Evolutionary conservation across 2,888 invertebrate species (phyloP), one percentile per base, ranked within the genome.

Genomic region (Dasysyrphus albostriatus): DNA sequence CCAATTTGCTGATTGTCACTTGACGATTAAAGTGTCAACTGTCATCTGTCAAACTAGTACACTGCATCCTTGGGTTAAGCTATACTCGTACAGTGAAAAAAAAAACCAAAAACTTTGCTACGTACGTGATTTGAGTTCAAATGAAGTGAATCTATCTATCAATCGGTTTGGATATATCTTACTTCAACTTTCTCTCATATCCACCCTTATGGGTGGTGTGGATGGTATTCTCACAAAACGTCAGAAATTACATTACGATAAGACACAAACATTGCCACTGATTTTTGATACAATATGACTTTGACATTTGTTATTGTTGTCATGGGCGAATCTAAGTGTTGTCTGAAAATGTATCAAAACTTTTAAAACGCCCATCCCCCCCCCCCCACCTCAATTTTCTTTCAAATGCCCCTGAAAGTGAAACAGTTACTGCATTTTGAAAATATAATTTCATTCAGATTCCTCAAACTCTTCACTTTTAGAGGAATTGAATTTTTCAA

Each of bases 21-120:
- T 58, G 76, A 65, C 61, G 63, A 76, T 70, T 76, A 82, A 76
- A 34, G 70, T 81, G 73, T 77, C 80, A 80, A 84, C 76, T 80
- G 80, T 77, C 75, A 76, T 80, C 81, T 84, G 81, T 81, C 84
- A 72, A 67, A 29, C 54, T 59, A 39, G 37, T 24, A n/a, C 70
- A n/a, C n/a, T 65, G 42, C 74, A 82, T 80, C 75, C 75, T 65
- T 65, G 65, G 49, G 59, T 73, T 59, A 37, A 75, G 47, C 47
- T 58, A 1, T 34, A 16, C 19, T 16, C 24, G 24, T 39, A 12
- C 39, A 3, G 29, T 49, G 19, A 51, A 34, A 34, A 7, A 34
- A 10, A 24, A 70, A 29, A 12, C 5, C 3, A 19, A 14, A 24
- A 12, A 32, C n/a, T 58, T 14, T 5, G 4, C 6, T 7, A 0